Base-by-base conservation (phyloP, 2,797 vertebrate species). In the Cirrhinus mrigala region DNA sequence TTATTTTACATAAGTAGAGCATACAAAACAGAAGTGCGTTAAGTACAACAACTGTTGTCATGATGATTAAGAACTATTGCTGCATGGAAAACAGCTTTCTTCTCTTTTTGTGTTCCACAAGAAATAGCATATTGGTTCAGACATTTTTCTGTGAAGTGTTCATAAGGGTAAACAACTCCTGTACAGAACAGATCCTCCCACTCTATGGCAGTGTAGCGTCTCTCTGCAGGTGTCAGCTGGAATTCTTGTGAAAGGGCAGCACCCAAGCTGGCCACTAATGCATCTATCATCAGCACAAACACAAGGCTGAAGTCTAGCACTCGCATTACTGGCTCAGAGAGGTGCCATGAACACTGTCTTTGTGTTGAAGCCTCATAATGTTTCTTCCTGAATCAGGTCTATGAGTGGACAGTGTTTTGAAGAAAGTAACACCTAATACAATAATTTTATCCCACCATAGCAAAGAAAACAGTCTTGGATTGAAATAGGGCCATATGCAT, bases 211-310 rank as follows among this genome's bases (percentile, higher is more conserved):
- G 64, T 37, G 20, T 37, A 56, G 12, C 9, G 15, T 54, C 24
- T 54, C 74, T 29, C 27, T 64, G 27, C 15, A 29, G 62, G 27
- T 64, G 62, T 64, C 27, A 56, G 33, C 33, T 76, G 50, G 24
- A 27, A 54, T 33, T 77, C 50, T 48, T 79, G 7, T 66, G n/a
- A 29, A 48, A 66, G 29, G 33, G 33, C 18, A 69, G 33, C 66
- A 69, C 18, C 66, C 29, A 69, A 69, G 66, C 33, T 69, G 33
- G 29, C 33, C 33, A 11, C 33, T 69, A 68, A 40, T 69, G 18
- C 9, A 22, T 69, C 33, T 69, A 69, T 69, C 33, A 69, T 69
- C 66, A 40, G 66, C 33, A 69, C 66, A 69, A 68, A 69, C 66
- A 69, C 66, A 69, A 40, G 66, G 33, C 66, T 69, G 18, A 69